Conservation (phyloP, 2,797 vertebrate species). For the Podargus strigoides region DNA sequence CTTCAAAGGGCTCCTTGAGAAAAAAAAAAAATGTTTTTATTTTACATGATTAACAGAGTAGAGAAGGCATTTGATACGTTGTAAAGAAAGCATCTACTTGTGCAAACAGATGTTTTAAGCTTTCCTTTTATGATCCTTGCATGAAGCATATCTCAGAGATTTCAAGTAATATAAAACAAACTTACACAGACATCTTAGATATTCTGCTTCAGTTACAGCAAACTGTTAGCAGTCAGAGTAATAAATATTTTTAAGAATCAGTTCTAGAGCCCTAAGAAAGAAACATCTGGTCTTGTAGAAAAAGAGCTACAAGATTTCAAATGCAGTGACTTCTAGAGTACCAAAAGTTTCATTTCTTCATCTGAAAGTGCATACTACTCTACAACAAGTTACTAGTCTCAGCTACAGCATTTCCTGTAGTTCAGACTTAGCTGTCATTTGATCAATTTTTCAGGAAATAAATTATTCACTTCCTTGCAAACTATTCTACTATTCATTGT, state of each 20-base stretch:
- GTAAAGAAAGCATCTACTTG: not conserved
- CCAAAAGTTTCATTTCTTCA: not conserved
- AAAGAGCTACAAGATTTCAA: not conserved
- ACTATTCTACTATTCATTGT: not conserved
- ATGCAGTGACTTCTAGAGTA: not conserved
- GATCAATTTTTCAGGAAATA: slow-evolving; percentile 18
- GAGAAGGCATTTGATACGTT: fast-evolving
- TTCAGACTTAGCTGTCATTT: not conserved
- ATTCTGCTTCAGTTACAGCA: not conserved
- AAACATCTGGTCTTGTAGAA: not conserved
- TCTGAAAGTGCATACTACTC: not conserved
- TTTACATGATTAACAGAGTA: not conserved
- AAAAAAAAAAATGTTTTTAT: not conserved
- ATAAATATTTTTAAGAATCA: not conserved
- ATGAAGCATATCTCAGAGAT: fast-evolving
- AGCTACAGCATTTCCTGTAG: not conserved
- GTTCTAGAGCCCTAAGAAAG: not conserved
- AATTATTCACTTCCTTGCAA: slow-evolving; percentile 28
- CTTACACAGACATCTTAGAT: not conserved
- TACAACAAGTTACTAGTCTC: not conserved
- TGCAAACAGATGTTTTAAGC: not conserved
- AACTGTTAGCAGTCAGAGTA: not conserved
- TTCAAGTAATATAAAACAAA: not conserved
- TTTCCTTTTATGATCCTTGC: not conserved
- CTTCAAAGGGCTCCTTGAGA: slow-evolving; percentile 91